Conservation (phyloP, 2,797 vertebrate genomes). For the Taeniopygia guttata region DNA sequence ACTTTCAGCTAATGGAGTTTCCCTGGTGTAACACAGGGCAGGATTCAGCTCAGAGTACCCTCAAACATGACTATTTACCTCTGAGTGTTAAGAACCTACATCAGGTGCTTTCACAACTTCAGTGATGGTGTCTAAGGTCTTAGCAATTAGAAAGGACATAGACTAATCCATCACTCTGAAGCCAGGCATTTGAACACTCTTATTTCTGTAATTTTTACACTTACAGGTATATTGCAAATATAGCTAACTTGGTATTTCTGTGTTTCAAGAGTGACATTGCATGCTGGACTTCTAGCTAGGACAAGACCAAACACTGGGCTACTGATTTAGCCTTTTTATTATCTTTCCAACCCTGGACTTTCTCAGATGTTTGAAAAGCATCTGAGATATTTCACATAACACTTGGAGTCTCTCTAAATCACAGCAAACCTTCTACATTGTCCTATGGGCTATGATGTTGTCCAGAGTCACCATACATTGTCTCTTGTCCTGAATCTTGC, state of each 20-base stretch:
- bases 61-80: neutral
- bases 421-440: neutral
- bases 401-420: neutral
- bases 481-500: neutral
- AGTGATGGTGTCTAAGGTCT: neutral
- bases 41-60: neutral
- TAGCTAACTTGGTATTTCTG: neutral
- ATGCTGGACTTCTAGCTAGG: neutral
- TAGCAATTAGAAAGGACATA: neutral
- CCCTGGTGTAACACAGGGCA: neutral
- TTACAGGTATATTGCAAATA: neutral
- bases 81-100: neutral
- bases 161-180: neutral
- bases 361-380: neutral
- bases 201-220: neutral
- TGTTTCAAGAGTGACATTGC: neutral
- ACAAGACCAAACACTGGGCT: neutral
- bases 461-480: neutral
- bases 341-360: neutral
- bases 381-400: neutral
- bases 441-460: neutral
- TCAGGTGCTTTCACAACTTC: neutral
- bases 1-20: neutral
- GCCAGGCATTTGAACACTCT: neutral
- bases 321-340: neutral